Base-by-base conservation (phyloP, 1,140 invertebrate species). In the Bacillus rossius region DNA sequence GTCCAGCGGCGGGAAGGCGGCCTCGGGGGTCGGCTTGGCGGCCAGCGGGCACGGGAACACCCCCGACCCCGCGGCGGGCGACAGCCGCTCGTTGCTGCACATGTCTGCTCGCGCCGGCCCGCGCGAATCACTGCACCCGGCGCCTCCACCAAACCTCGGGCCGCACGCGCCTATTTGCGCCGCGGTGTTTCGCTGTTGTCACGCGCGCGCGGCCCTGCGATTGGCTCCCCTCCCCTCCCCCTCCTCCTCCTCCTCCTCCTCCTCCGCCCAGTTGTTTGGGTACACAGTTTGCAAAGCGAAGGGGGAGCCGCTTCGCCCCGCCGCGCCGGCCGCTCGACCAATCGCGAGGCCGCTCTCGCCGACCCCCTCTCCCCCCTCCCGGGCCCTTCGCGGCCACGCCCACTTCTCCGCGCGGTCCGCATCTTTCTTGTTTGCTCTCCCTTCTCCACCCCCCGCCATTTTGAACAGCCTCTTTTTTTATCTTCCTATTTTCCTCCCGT, bases 1-100 rank as follows among this genome's bases (percentile, higher is more conserved):
- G 59, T 94, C 91, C 37, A 92, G 72, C 0, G 87, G 82, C 3
- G 83, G 79, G 17, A 84, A 74, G 59, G 72, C 70, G 5, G 72
- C 60, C 70, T 76, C 67, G 69, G 70, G 40, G 64, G 65, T 13
- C 62, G 64, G 61, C 48, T 64, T 61, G 10, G 60, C 52, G 29
- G 38, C 60, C 45, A 64, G 47, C 8, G 61, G 57, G 26, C 63
- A 63, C 1, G 61, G 60, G 14, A 64, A 37, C 51, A 63, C 19
- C 16, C 43, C 38, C 8, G 42, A 14, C 20, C 42, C 43, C 16
- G 45, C 51, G 38, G 25, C 25, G 29, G 61, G 26, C 2, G 49
- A 5, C 2, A 26, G 8, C 1, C 59, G 38, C 16, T 64, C 63
- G 57, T 64, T 64, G 43, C 61, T 64, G 34, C 63, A 64, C 63